These are phyloP conservation scores for Metaphire vulgaris DNA, from an alignment of 1,140 invertebrate species.

Conservation along the genomic window DNA sequence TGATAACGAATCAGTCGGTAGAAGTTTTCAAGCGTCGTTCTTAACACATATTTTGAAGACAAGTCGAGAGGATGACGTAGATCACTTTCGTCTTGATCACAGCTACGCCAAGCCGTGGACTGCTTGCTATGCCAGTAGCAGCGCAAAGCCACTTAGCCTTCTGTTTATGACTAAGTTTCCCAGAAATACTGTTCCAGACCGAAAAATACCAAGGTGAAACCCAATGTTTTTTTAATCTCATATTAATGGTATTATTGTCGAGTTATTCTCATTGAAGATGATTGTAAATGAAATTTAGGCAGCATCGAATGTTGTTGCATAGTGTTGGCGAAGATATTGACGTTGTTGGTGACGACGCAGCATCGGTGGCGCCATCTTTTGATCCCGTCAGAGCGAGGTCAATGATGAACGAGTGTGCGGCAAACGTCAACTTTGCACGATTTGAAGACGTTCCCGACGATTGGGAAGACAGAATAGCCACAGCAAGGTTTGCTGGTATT, in stretches of 20 bases:
- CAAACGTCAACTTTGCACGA: slow-evolving; percentile 60
- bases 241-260: background rate
- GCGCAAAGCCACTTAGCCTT: slow-evolving; percentile 57
- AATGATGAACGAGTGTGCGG: slow-evolving; percentile 68
- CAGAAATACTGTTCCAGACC: slow-evolving; percentile 20
- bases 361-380: slow-evolving; percentile 51
- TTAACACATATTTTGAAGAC: slow-evolving; percentile 18
- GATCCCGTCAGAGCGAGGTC: slow-evolving; percentile 61
- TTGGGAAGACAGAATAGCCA: slow-evolving; percentile 65
- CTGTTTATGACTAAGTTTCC: slow-evolving; percentile 52
- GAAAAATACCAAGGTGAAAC: background rate
- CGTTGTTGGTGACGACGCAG: slow-evolving; percentile 47
- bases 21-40: background rate
- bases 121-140: slow-evolving; percentile 62
- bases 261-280: background rate
- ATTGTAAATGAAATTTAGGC: background rate
- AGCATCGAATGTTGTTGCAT: slow-evolving; percentile 30
- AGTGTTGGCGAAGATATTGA: slow-evolving; percentile 53
- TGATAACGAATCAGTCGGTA: background rate
- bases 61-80: slow-evolving; percentile 35
- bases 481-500: slow-evolving; percentile 44
- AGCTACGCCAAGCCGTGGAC: slow-evolving; percentile 66
- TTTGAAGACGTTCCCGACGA: slow-evolving; percentile 57
- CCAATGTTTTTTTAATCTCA: background rate
- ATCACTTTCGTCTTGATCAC: slow-evolving; percentile 58